Evolutionary conservation across 2,797 vertebrate species (phyloP).

Genomic region (Huso huso): DNA sequence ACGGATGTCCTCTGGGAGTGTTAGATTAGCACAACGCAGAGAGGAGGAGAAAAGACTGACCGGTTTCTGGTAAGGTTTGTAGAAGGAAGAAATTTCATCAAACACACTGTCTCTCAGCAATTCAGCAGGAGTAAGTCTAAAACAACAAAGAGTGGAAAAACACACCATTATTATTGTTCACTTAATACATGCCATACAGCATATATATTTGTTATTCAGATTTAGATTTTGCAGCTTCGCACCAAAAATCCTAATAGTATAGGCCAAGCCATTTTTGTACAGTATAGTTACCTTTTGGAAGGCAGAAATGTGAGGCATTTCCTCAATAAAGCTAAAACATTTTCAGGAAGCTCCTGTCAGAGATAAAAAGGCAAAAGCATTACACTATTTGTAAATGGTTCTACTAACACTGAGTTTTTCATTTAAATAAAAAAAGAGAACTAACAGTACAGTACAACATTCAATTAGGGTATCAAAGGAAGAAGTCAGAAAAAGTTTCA

Average conservation of each 20-base stretch:
- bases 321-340: slow-evolving; percentile 66
- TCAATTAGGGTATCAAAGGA: too few relatives aligned
- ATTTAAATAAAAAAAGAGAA: too few relatives aligned
- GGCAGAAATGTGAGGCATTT: slow-evolving; percentile 89
- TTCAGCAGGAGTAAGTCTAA: slow-evolving; percentile 75
- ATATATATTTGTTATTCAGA: slow-evolving; percentile 4
- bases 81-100: slow-evolving; percentile 60
- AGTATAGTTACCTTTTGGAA: slow-evolving; percentile 73
- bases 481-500: too few relatives aligned
- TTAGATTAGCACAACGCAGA: slow-evolving; percentile 80
- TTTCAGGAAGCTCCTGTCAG: slow-evolving; percentile 75
- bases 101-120: slow-evolving; percentile 73
- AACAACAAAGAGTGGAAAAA: not conserved
- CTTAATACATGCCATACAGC: slow-evolving; percentile 6
- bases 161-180: not conserved
- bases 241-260: not conserved
- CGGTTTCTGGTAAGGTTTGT: slow-evolving; percentile 68
- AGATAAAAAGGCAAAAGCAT: slow-evolving; percentile 14
- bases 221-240: too few relatives aligned
- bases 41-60: slow-evolving; percentile 81
- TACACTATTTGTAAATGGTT: not conserved
- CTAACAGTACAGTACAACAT: too few relatives aligned
- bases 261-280: not conserved
- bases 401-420: too few relatives aligned
- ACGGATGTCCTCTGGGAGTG: slow-evolving; percentile 85